phyloP scores from a whole-genome alignment of 2,888 invertebrate species.

The Adineta ricciae region DNA sequence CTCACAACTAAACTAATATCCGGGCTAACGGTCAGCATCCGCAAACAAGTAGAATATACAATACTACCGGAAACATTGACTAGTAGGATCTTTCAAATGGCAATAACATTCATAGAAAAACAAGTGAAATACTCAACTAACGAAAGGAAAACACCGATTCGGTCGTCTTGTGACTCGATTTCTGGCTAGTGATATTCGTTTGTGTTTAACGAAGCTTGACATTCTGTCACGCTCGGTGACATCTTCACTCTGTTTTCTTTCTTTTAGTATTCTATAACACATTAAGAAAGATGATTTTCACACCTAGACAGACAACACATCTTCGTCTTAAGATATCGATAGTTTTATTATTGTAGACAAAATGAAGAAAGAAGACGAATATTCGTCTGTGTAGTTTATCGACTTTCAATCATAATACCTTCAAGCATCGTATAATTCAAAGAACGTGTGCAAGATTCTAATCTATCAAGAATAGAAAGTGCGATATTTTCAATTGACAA shows the following conservation, averaged over 20 bases:
- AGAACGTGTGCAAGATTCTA: neutral
- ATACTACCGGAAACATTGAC: neutral
- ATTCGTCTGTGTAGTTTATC: neutral
- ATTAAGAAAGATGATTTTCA: neutral
- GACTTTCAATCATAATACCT: neutral
- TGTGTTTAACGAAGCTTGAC: constrained; percentile 17
- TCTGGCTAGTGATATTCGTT: neutral
- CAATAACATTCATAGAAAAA: neutral
- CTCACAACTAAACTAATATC: neutral
- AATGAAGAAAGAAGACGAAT: neutral
- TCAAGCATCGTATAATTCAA: neutral
- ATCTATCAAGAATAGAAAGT: neutral
- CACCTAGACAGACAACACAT: neutral
- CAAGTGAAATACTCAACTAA: neutral
- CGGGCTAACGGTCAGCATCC: neutral
- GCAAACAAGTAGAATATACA: neutral
- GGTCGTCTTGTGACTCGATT: neutral
- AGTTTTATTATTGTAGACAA: neutral
- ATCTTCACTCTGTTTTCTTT: neutral
- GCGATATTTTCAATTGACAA: constrained; percentile 8
- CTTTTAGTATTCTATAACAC: neutral
- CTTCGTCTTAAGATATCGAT: neutral
- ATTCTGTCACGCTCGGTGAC: constrained; percentile 3
- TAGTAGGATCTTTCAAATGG: neutral
- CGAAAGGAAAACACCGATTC: neutral